Evolutionary conservation across 2,888 invertebrate species (phyloP).

Genomic region (Junonia oenone): DNA sequence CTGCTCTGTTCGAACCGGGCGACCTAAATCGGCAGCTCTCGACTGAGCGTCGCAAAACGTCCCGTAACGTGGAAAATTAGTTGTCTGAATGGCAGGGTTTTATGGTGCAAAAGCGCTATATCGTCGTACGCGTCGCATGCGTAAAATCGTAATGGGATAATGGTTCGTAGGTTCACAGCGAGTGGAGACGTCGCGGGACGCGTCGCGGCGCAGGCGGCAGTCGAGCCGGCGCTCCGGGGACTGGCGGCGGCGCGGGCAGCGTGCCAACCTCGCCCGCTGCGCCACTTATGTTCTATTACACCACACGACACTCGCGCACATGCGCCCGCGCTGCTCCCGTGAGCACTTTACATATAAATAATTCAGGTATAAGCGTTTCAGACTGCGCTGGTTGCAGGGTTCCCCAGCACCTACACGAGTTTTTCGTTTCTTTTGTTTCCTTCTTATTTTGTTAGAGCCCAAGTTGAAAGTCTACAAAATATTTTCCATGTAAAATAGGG

Average conservation of each 20-base stretch:
- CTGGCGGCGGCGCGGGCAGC: constrained; percentile 64
- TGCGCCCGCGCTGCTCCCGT: constrained; percentile 26
- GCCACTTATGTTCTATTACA: constrained; percentile 63
- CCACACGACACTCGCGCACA: constrained; percentile 29
- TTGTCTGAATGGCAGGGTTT: constrained; percentile 21
- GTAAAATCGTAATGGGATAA: constrained; percentile 19
- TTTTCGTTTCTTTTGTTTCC: too few species aligned
- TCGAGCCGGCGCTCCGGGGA: constrained; percentile 63
- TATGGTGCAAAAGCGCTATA: constrained; percentile 27
- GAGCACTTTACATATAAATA: constrained; percentile 60
- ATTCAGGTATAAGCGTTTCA: constrained; percentile 43
- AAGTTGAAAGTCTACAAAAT: too few species aligned
- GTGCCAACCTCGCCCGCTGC: constrained; percentile 59
- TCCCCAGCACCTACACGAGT: too few species aligned
- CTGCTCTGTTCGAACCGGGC: constrained; percentile 73
- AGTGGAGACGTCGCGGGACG: constrained; percentile 14
- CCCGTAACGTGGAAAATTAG: constrained; percentile 41
- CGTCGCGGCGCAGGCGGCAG: constrained; percentile 56
- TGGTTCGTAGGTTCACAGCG: constrained; percentile 14
- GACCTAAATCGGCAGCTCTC: constrained; percentile 69
- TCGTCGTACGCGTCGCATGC: constrained; percentile 24
- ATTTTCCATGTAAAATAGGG: too few species aligned
- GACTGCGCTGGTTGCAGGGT: background rate
- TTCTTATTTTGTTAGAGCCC: too few species aligned
- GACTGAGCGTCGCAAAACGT: constrained; percentile 41